A percentile compares a stretch with the other conserved stretches of the same genome.
Conservation (phyloP, 2,888 invertebrate genomes). For the Oxycera nigricornis region DNA sequence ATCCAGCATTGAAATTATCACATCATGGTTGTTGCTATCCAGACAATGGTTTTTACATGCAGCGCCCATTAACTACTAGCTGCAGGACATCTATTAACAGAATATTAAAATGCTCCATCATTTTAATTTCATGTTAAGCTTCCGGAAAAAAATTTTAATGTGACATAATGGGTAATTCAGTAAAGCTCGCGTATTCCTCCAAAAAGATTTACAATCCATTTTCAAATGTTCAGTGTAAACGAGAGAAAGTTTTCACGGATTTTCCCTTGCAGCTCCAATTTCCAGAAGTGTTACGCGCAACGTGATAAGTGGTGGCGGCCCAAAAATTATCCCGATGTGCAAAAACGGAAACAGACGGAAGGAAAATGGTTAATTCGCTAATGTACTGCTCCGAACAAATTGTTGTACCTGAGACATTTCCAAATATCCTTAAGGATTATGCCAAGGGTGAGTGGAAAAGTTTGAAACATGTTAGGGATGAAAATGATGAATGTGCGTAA, state of each 20-base stretch:
- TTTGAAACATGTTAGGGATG: not conserved
- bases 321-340: not conserved
- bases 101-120: conserved; percentile 16
- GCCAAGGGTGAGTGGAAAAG: conserved; percentile 47
- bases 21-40: no score
- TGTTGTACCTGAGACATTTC: conserved; percentile 47
- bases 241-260: not conserved
- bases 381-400: conserved; percentile 49
- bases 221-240: not conserved
- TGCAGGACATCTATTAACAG: conserved; percentile 2
- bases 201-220: conserved; percentile 8
- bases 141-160: conserved; percentile 19
- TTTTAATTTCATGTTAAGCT: conserved; percentile 24
- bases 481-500: conserved; percentile 11
- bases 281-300: not conserved
- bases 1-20: no score
- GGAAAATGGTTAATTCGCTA: conserved; percentile 44
- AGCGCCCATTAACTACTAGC: not conserved
- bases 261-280: not conserved
- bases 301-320: not conserved
- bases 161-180: conserved; percentile 36
- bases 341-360: conserved; percentile 2
- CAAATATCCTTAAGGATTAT: conserved; percentile 48
- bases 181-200: not conserved
- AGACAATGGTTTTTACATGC: no score